Base-by-base conservation (phyloP, 2,113 vertebrate species). In the Pelodiscus sinensis region DNA sequence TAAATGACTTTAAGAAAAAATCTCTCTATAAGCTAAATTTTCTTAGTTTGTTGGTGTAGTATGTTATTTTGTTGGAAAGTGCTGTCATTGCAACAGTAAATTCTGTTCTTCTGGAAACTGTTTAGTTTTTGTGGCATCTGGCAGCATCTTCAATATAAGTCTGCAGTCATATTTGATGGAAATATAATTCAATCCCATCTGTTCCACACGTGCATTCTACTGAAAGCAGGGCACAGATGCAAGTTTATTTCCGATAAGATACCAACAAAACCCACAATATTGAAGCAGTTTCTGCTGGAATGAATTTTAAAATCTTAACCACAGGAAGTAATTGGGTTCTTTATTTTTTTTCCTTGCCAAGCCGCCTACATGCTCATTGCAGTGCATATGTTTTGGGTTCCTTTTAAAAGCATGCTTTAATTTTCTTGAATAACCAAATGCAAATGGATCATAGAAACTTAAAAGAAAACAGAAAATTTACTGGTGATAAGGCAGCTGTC, bases 101-200 rank as follows among this genome's bases (percentile, higher is more conserved):
- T 93, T 92, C 79, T 95, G 86, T 96, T 96, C 96, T 97, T 86
- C 92, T 94, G 94, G 92, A 97, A 97, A 71, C 68, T 57, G 91
- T 97, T 97, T 92, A 82, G 91, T 86, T 94, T 95, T 92, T 97
- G 97, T 95, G 94, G 97, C 94, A 97, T 97, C 97, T 97, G 97
- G 97, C 95, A 96, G 71, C 90, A 38, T 91, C 96, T 92, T 97
- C 93, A 93, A 25, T 97, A 90, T 95, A 78, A 97, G 87, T 92
- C 94, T 96, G 97, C 93, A 94, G 65, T 97, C 95, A 92, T 88
- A 75, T 96, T 79, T 94, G 94, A 96, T 97, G 96, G 96, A 97
- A 97, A 94, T 94, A 84, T 87, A 95, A 93, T 88, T 71, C n/a
- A 87, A 77, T 92, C 94, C 94, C 98, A 97, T 98, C 97, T 98